These are phyloP conservation scores for Cottus gobio DNA, from an alignment of 2,113 vertebrate species.

Conservation along the genomic window DNA sequence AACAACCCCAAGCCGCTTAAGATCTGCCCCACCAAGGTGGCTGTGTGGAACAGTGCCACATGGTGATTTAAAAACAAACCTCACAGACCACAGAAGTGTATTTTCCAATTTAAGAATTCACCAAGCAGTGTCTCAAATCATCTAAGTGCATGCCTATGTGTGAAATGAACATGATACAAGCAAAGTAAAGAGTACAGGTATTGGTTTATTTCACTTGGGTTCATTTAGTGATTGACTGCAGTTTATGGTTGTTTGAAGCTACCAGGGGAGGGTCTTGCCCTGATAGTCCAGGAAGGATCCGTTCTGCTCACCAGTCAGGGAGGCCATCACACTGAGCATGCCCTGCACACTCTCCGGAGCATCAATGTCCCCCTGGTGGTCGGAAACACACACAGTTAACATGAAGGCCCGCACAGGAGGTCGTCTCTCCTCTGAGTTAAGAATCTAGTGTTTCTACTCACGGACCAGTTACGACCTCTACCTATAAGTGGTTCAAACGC, in stretches of 20 bases:
- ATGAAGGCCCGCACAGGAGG: not conserved
- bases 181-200: not conserved
- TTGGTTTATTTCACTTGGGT: slow-evolving; percentile 19
- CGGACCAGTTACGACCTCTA: not conserved
- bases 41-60: slow-evolving; percentile 82
- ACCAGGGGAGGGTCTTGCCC: slow-evolving; percentile 41
- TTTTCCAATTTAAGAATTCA: not conserved
- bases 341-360: slow-evolving; percentile 43
- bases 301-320: slow-evolving; percentile 50
- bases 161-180: slow-evolving; percentile 17
- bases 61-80: slow-evolving; percentile 71
- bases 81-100: not conserved
- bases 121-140: not conserved
- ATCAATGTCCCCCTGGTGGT: slow-evolving; percentile 63
- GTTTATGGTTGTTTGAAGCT: slow-evolving; percentile 1
- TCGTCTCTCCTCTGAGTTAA: not conserved
- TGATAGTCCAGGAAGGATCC: slow-evolving; percentile 59
- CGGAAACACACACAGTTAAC: slow-evolving; percentile 21
- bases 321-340: slow-evolving; percentile 41
- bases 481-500: not conserved
- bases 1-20: slow-evolving; percentile 82
- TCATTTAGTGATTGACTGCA: slow-evolving; percentile 14
- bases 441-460: too few relatives aligned
- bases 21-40: slow-evolving; percentile 82
- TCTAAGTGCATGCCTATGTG: slow-evolving; percentile 1